Base-by-base conservation (phyloP, 2,888 invertebrate genomes). In the Orthosia cruda region DNA sequence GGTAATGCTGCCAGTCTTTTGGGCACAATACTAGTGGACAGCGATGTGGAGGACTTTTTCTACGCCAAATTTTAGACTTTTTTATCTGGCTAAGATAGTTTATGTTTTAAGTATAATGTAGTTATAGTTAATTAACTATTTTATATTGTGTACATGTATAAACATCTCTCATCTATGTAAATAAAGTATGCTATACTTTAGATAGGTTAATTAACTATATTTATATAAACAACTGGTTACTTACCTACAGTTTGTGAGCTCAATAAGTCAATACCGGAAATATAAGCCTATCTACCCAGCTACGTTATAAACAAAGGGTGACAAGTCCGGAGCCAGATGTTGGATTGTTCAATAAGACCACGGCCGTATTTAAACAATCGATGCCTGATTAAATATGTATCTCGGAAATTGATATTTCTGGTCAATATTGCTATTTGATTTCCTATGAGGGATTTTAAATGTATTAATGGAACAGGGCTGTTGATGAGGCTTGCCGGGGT, bases 351-450 rank as follows among this genome's bases (percentile, higher is more conserved):
- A 57, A 66, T 58, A 71, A 68, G 20, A 62, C 20, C 59, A 20
- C 7, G 5, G 23, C 23, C 49, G 12, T 66, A 62, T 67, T 58
- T 63, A 55, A 70, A 82, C 70, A 65, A 52, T 59, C 7, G 54
- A 77, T 49, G 55, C 20, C 55, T 65, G 77, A 54, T 77, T 77
- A 61, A 70, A 85, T 77, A 77, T 75, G 65, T 69, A 67, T 72
- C 47, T 57, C 45, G 52, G 54, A 15, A 55, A 65, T 72, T 58
- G 68, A 83, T 64, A 71, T 72, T 65, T 12, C 18, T 50, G 45
- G 72, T 83, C 57, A 79, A 83, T 79, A 83, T 79, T 79, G 59
- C 26, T 58, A 49, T 83, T 62, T 18, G 57, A 65, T n/a, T 68
- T 61, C 12, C 26, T 18, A 49, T 45, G n/a, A 58, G 23, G 9